phyloP scores from a whole-genome alignment of 1,140 invertebrate genomes.

The Tetragnatha versicolor region DNA sequence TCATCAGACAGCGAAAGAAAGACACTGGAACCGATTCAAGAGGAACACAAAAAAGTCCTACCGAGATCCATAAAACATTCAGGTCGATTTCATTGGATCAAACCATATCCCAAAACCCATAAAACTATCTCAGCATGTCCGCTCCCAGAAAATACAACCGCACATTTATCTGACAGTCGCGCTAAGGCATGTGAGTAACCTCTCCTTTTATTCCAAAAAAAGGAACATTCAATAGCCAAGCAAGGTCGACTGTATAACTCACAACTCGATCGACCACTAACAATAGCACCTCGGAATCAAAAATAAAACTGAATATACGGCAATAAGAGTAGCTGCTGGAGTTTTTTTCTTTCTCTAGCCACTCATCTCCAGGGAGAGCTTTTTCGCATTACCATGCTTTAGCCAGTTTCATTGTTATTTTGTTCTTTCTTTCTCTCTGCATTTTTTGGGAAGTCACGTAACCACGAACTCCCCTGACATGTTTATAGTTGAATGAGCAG shows the following conservation, averaged over 20 bases:
- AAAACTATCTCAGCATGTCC: too few species aligned
- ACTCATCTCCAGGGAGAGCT: not conserved
- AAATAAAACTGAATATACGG: slow-evolving; percentile 9
- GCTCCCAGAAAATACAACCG: too few species aligned
- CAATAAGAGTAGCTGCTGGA: not conserved
- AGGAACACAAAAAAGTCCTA: too few species aligned
- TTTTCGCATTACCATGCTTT: slow-evolving; percentile 4
- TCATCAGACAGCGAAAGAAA: too few species aligned
- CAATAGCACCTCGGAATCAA: not conserved
- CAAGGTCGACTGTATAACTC: not conserved
- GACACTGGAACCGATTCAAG: too few species aligned
- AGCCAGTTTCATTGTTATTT: slow-evolving; percentile 9
- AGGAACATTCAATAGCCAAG: not conserved
- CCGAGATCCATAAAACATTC: too few species aligned
- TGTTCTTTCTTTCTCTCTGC: not conserved
- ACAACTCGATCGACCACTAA: not conserved
- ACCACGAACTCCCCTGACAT: not conserved
- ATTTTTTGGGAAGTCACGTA: slow-evolving; percentile 6
- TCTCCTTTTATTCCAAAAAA: not conserved
- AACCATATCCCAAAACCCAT: too few species aligned
- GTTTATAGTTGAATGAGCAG: slow-evolving; percentile 7
- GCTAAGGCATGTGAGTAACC: not conserved
- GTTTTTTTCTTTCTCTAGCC: not conserved
- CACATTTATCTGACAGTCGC: too few species aligned
- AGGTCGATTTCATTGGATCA: too few species aligned